Evolutionary conservation across 2,797 vertebrate species (phyloP), one percentile per base, ranked within the genome.

Genomic region (Prionace glauca): DNA sequence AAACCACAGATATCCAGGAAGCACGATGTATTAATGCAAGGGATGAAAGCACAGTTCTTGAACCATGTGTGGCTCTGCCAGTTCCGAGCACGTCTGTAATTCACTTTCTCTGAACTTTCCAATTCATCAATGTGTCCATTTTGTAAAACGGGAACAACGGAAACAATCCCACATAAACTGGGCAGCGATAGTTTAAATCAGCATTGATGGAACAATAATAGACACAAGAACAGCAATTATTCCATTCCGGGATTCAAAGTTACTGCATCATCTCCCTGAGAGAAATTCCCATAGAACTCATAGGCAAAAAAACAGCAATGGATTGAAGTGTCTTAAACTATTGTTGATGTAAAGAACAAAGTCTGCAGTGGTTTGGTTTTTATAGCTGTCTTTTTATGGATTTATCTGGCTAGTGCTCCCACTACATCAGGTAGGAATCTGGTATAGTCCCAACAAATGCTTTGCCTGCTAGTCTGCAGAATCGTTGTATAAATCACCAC

Each of bases 341-440:
- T 60, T 95, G 26, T n/a, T 77, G 20, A 29, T 95, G 93, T 50
- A 45, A n/a, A 95, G 93, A 77, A 77, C 45, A 95, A 56, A 32
- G 16, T 72, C 41, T 74, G n/a, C 29, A 77, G 41, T 77, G 45
- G 32, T 77, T 77, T 95, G 29, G 29, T 56, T 56, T 95, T 56
- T 95, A 77, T 95, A 74, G 93, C 93, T 95, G 65, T 94, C 45
- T 77, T 77, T 72, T 50, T 50, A n/a, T 29, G 26, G 93, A 94
- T 94, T 74, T 95, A 74, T 72, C 93, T 91, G 32, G 71, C 45
- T 95, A 26, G 56, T 22, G 71, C 71, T 74, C 71, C 74, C 93
- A 95, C 45, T 95, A 74, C 93, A 60, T 95, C 93, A 77, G 93
- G 93, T 95, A 95, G 72, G 93, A 95, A 95, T 95, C 69, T 95